phyloP scores from a whole-genome alignment of 1,140 invertebrate genomes.

The Dreissena polymorpha region DNA sequence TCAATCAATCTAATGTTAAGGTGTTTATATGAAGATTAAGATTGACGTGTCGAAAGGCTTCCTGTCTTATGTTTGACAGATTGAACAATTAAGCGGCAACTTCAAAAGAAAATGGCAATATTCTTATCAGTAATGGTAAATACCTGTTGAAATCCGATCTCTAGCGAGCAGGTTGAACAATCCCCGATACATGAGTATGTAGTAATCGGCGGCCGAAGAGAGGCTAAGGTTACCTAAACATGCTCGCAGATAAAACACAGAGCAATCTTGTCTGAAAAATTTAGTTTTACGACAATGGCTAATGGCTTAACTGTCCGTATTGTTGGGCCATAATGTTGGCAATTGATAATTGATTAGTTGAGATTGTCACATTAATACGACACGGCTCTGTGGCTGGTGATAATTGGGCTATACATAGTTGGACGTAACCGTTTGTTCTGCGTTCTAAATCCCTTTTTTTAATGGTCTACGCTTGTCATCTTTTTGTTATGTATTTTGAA shows the following conservation, averaged over 20 bases:
- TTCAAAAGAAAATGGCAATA: slow-evolving; percentile 59
- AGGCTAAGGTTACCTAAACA: slow-evolving; percentile 37
- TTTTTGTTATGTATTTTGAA: no score
- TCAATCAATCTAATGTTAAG: slow-evolving; percentile 59
- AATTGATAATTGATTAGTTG: background rate
- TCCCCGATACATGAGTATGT: slow-evolving; percentile 24
- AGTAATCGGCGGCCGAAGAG: slow-evolving; percentile 31
- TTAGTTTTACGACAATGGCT: background rate
- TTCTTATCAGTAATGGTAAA: slow-evolving; percentile 58
- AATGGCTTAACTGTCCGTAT: slow-evolving; percentile 7
- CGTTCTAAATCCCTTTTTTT: background rate
- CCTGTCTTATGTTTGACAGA: slow-evolving; percentile 58
- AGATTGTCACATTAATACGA: background rate
- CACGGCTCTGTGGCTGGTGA: background rate
- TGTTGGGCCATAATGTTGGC: background rate
- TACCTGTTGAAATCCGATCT: slow-evolving; percentile 56
- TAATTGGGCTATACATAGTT: background rate
- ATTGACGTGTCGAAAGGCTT: slow-evolving; percentile 58
- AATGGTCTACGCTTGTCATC: slow-evolving; percentile 2
- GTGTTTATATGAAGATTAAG: slow-evolving; percentile 58
- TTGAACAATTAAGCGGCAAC: slow-evolving; percentile 59
- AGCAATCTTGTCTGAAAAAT: background rate
- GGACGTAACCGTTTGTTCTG: background rate
- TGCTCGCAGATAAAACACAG: slow-evolving; percentile 24
- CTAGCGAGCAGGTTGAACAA: slow-evolving; percentile 32